Percentiles rank a stretch among this genome's conserved stretches.
phyloP scores from a whole-genome alignment of 2,797 vertebrate genomes.

The Apogon talboti region DNA sequence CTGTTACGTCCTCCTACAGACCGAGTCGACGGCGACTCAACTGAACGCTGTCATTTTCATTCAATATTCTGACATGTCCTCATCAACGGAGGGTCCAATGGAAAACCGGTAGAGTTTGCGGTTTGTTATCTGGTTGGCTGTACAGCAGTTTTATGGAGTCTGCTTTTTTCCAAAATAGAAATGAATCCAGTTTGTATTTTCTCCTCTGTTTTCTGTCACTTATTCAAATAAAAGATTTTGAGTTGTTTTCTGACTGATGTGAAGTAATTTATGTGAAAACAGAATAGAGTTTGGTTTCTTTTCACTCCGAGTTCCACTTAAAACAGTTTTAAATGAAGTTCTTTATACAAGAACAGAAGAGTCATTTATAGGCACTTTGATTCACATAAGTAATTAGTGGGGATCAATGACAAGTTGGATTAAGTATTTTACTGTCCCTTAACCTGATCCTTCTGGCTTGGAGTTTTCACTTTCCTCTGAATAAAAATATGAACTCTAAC shows the following conservation, averaged over 20 bases:
- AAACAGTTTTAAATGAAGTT: too few species aligned
- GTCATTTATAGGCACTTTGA: too few species aligned
- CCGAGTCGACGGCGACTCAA: not conserved
- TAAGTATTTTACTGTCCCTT: too few species aligned
- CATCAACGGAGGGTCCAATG: constrained; percentile 40
- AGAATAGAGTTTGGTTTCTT: too few species aligned
- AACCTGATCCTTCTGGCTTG: too few species aligned
- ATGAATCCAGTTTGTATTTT: constrained; percentile 77
- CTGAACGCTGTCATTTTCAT: not conserved
- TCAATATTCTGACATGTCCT: not conserved
- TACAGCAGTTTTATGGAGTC: constrained; percentile 62
- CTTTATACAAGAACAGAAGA: too few species aligned
- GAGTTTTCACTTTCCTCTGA: too few species aligned
- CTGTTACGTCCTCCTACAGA: too few species aligned
- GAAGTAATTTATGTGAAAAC: not conserved
- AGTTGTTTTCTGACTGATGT: constrained; percentile 28
- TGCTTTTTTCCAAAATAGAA: constrained; percentile 68
- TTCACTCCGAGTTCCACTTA: too few species aligned
- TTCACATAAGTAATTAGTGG: too few species aligned
- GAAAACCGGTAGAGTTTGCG: constrained; percentile 61
- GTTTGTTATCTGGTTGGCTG: constrained; percentile 49
- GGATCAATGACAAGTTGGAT: too few species aligned
- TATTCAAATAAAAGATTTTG: constrained; percentile 68
- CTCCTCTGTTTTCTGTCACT: constrained; percentile 63
- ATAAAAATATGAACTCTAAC: too few species aligned